These are phyloP conservation scores for Stenurella melanura DNA, from an alignment of 2,888 invertebrate species.

Conservation along the genomic window DNA sequence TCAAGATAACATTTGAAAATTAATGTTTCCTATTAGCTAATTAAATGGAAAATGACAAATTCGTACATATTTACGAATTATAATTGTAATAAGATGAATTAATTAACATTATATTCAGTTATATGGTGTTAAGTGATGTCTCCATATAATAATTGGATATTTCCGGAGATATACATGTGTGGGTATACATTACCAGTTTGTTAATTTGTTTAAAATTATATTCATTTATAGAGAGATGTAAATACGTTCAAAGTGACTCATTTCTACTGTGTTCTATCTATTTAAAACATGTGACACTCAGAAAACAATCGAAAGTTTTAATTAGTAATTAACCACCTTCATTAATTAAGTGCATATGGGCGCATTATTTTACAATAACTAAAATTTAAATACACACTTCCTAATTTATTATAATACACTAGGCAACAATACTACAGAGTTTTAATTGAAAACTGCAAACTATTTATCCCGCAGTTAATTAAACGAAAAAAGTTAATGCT, in stretches of 20 bases:
- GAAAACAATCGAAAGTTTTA: constrained; percentile 56
- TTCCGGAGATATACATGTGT: constrained; percentile 60
- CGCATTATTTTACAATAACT: constrained; percentile 53
- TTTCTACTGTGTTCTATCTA: constrained; percentile 42
- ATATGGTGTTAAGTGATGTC: constrained; percentile 65
- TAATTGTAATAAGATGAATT: constrained; percentile 58
- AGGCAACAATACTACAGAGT: background rate
- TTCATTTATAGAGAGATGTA: constrained; percentile 49
- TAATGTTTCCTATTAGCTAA: constrained; percentile 1
- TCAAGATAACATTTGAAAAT: background rate
- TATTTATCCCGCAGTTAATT: background rate
- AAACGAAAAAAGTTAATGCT: too few species aligned
- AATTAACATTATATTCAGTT: constrained; percentile 54
- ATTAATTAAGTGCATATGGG: constrained; percentile 56
- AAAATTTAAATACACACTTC: constrained; percentile 52
- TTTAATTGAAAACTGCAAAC: background rate
- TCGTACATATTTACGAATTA: constrained; percentile 37
- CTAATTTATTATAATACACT: constrained; percentile 49
- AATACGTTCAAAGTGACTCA: constrained; percentile 45
- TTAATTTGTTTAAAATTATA: constrained; percentile 59
- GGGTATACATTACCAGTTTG: constrained; percentile 60
- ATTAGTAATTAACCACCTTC: constrained; percentile 55
- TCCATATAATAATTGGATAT: constrained; percentile 66
- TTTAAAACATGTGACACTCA: constrained; percentile 47
- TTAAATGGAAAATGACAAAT: constrained; percentile 26